phyloP scores from a whole-genome alignment of 2,113 vertebrate genomes.

The Hylia prasina region DNA sequence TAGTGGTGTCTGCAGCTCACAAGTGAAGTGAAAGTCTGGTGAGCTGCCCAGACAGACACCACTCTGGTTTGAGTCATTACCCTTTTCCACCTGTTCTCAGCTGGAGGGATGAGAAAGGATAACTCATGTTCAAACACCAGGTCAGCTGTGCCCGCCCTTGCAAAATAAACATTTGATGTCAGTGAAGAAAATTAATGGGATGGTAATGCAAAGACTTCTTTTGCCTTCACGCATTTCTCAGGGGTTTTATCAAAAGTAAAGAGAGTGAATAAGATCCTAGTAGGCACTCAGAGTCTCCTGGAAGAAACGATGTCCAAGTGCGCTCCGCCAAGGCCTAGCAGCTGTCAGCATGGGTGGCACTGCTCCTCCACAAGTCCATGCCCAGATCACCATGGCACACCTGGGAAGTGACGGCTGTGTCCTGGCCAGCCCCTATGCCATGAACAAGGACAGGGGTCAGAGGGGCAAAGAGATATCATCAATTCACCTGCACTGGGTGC shows the following conservation, averaged over 20 bases:
- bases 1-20: not conserved
- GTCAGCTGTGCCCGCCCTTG: not conserved
- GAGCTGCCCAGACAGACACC: constrained; percentile 14
- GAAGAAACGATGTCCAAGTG: not conserved
- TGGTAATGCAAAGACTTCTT: not conserved
- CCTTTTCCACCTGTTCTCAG: constrained; percentile 15
- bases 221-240: not conserved
- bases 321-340: fast-evolving
- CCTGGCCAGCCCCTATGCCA: not conserved
- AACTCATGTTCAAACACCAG: constrained; percentile 17
- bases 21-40: constrained; percentile 50
- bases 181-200: not conserved
- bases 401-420: not conserved
- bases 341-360: not conserved
- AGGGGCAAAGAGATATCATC: not conserved
- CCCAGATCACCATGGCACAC: not conserved
- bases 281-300: not conserved
- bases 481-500: fast-evolving
- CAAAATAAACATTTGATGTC: constrained; percentile 37
- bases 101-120: constrained; percentile 19
- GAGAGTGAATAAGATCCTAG: not conserved
- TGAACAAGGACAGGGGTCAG: not conserved
- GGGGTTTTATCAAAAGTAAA: constrained; percentile 52
- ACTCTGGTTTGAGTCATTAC: constrained; percentile 31
- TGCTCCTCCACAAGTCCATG: not conserved